Conservation (phyloP, 2,888 invertebrate species). For the Limulus polyphemus region DNA sequence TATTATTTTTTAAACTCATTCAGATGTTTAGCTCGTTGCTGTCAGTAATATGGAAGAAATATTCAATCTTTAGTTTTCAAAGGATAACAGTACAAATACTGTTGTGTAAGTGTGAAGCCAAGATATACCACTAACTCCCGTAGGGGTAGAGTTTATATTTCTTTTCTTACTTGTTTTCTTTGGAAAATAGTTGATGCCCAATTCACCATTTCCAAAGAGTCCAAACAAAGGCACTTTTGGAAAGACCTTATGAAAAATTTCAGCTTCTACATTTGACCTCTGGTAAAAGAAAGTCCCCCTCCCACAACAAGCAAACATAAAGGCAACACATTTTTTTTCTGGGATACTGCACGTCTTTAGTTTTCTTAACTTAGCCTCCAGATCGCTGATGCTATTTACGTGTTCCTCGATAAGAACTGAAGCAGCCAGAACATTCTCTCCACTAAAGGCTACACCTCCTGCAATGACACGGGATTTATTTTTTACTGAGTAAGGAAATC, state of each 20-base stretch:
- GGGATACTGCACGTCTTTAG: slow-evolving; percentile 25
- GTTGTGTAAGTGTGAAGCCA: slow-evolving; percentile 10
- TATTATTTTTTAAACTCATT: too few relatives aligned
- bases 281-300: slow-evolving; percentile 33
- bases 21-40: too few relatives aligned
- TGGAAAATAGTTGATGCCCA: slow-evolving; percentile 34
- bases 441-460: slow-evolving; percentile 18
- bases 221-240: slow-evolving; percentile 40
- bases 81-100: slow-evolving; percentile 13
- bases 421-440: slow-evolving; percentile 27
- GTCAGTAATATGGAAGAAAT: too few relatives aligned
- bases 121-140: not conserved
- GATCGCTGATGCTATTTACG: slow-evolving; percentile 15
- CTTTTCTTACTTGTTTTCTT: slow-evolving; percentile 2
- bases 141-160: not conserved
- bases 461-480: not conserved
- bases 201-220: slow-evolving; percentile 41
- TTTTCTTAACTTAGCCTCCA: slow-evolving; percentile 22
- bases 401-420: slow-evolving; percentile 26
- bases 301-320: slow-evolving; percentile 41
- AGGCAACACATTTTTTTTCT: slow-evolving; percentile 31
- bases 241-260: slow-evolving; percentile 36
- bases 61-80: too few relatives aligned
- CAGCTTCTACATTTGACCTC: slow-evolving; percentile 36
- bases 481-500: not conserved